Base-by-base conservation (phyloP, 2,888 invertebrate species). In the Panzeria rudis region DNA sequence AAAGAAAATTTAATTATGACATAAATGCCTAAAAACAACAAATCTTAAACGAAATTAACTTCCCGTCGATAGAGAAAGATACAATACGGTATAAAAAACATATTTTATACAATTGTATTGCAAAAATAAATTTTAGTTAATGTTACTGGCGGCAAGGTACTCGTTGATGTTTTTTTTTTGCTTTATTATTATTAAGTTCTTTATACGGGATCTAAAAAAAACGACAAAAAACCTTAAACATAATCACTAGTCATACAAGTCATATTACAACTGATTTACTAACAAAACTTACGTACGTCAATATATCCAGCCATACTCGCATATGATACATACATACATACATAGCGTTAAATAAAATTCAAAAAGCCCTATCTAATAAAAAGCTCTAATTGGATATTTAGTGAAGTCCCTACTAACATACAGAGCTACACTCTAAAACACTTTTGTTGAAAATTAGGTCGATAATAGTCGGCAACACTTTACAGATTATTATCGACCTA, bases 171-270 rank as follows among this genome's bases (percentile, higher is more conserved):
- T 29, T 29, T 29, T 29, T 29, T 29, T 29, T 4, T n/a, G 5
- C 13, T 17, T 44, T n/a, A n/a, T 69, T 54, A 32, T 62, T 69
- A 59, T 76, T 75, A 59, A 73, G 73, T 54, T 75, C n/a, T n/a
- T n/a, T n/a, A n/a, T n/a, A n/a, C n/a, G n/a, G n/a, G n/a, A n/a
- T n/a, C n/a, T n/a, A n/a, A 5, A 38, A 17, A 25, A 59, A 44
- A 59, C 15, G 15, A 61, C 11, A 38, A 44, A 32, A 54, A 69
- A 77, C 32, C 64, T 77, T 44, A 68, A 78, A 83, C 76, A 68
- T 80, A 83, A 85, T 83, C 86, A 80, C 83, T 86, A 61, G 79
- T 86, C 83, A 76, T 83, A 86, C 82, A 83, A 86, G 79, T 83
- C 79, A 86, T 80, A 80, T 83, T 79, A 86, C 86, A 83, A 86